phyloP scores from a whole-genome alignment of 2,888 invertebrate genomes.

The Dolichopus griseipennis region DNA sequence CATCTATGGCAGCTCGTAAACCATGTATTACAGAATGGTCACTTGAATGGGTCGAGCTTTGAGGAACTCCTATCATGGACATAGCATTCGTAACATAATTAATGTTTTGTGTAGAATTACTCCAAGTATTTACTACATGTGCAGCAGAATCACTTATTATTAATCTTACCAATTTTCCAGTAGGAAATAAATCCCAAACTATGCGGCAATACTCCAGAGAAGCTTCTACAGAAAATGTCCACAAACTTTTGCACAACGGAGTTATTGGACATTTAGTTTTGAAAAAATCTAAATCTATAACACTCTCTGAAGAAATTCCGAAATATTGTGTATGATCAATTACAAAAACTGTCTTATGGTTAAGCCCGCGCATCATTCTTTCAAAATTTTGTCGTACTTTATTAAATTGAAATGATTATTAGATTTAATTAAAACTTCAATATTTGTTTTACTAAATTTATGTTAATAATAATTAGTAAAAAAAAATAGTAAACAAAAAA shows the following conservation, averaged over 20 bases:
- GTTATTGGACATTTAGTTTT: slow-evolving; percentile 60
- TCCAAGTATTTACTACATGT: slow-evolving; percentile 80
- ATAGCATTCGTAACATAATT: slow-evolving; percentile 78
- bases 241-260: slow-evolving; percentile 83
- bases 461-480: too few species aligned
- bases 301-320: slow-evolving; percentile 51
- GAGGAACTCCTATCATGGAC: slow-evolving; percentile 70
- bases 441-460: too few species aligned
- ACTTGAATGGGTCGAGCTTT: slow-evolving; percentile 45
- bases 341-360: slow-evolving; percentile 93
- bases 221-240: slow-evolving; percentile 94
- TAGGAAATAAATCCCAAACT: slow-evolving; percentile 94
- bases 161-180: slow-evolving; percentile 77
- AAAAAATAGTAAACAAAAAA: too few species aligned
- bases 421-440: too few species aligned
- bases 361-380: slow-evolving; percentile 39
- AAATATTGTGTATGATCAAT: slow-evolving; percentile 91
- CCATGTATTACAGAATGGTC: slow-evolving; percentile 72
- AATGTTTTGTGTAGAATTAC: slow-evolving; percentile 71
- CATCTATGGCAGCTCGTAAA: slow-evolving; percentile 75
- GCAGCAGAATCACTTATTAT: slow-evolving; percentile 81
- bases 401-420: too few species aligned
- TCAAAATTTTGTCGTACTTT: too few species aligned
- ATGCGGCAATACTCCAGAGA: slow-evolving; percentile 93
- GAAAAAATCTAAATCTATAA: slow-evolving; percentile 38